Conservation (phyloP, 1,140 invertebrate species). For the Drosophila repletoides region DNA sequence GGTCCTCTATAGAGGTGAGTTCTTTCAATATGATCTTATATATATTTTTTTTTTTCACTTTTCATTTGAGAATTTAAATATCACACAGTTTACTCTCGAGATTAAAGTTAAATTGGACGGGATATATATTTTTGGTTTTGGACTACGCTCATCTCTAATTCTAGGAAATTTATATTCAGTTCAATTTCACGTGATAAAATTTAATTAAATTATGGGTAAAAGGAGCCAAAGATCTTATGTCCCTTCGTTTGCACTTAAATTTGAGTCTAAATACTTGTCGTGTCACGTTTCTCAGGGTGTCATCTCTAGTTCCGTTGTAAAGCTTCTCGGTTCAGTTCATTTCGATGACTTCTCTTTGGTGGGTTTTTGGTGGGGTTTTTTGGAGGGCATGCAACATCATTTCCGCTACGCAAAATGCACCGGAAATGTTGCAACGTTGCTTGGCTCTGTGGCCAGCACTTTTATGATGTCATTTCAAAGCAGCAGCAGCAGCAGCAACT, state of each 20-base stretch:
- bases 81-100: background rate
- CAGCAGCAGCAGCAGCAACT: conserved; percentile 12
- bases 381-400: conserved; percentile 61
- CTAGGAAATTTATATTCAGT: too few relatives aligned
- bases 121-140: too few relatives aligned
- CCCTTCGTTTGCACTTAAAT: too few relatives aligned
- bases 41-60: too few relatives aligned
- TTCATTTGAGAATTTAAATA: background rate
- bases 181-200: too few relatives aligned
- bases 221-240: too few relatives aligned
- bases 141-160: too few relatives aligned
- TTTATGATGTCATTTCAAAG: conserved; percentile 72
- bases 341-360: conserved; percentile 4
- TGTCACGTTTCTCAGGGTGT: background rate
- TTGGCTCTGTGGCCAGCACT: conserved; percentile 21
- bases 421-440: conserved; percentile 62
- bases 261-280: background rate
- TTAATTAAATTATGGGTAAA: too few relatives aligned
- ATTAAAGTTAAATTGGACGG: too few relatives aligned
- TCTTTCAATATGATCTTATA: background rate
- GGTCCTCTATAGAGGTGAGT: conserved; percentile 90
- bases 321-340: background rate
- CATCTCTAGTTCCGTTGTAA: conserved; percentile 5
- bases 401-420: conserved; percentile 72
- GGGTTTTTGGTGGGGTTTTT: background rate